phyloP scores from a whole-genome alignment of 2,113 vertebrate genomes.

The Pholis gunnellus region DNA sequence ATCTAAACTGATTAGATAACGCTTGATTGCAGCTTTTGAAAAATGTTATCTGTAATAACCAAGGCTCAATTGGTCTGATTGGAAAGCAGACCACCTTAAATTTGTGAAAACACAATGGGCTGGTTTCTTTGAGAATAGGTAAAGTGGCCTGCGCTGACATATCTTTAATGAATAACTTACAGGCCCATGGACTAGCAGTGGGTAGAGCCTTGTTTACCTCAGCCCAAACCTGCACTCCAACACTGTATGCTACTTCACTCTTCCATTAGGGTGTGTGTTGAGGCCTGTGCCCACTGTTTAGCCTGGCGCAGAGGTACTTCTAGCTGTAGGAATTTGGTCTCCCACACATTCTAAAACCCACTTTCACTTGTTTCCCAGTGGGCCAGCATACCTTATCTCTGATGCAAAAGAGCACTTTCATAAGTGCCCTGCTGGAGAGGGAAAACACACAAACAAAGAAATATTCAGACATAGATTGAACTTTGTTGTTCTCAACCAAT shows the following conservation, averaged over 20 bases:
- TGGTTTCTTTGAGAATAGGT: slow-evolving; percentile 49
- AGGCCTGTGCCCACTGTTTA: slow-evolving; percentile 82
- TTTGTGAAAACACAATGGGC: slow-evolving; percentile 43
- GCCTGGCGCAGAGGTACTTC: slow-evolving; percentile 80
- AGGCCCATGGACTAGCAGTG: slow-evolving; percentile 55
- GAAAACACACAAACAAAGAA: slow-evolving; percentile 80
- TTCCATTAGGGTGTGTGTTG: slow-evolving; percentile 82
- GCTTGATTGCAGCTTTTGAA: slow-evolving; percentile 44
- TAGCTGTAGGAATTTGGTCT: slow-evolving; percentile 72
- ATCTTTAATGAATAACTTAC: slow-evolving; percentile 79
- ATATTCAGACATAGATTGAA: slow-evolving; percentile 81
- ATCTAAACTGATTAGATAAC: slow-evolving; percentile 40
- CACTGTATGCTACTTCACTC: slow-evolving; percentile 71
- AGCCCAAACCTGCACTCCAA: slow-evolving; percentile 65
- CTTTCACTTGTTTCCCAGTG: slow-evolving; percentile 74
- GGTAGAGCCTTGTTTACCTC: slow-evolving; percentile 75
- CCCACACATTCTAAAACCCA: slow-evolving; percentile 78
- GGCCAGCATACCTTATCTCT: slow-evolving; percentile 73
- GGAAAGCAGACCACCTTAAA: slow-evolving; percentile 42
- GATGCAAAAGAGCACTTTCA: slow-evolving; percentile 80
- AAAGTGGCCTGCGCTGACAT: slow-evolving; percentile 45
- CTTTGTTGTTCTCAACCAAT: slow-evolving; percentile 81
- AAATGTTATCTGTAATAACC: slow-evolving; percentile 44
- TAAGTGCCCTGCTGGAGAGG: slow-evolving; percentile 74
- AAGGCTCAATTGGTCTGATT: slow-evolving; percentile 47